These are phyloP conservation scores for Anser brachyrhynchus DNA, from an alignment of 2,113 vertebrate genomes.

Conservation along the genomic window DNA sequence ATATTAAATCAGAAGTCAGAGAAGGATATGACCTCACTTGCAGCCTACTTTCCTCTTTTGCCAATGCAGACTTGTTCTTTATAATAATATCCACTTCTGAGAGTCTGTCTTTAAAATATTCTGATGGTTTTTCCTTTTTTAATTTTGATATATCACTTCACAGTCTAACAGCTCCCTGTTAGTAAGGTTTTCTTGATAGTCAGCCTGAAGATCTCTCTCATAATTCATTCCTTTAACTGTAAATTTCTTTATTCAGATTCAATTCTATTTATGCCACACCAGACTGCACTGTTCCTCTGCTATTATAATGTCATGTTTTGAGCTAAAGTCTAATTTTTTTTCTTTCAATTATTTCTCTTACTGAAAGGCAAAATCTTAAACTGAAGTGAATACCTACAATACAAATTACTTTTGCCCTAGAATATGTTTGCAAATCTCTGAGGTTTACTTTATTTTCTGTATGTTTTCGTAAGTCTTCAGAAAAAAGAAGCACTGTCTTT, in stretches of 20 bases:
- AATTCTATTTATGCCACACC: constrained; percentile 49
- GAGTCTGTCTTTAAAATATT: constrained; percentile 23
- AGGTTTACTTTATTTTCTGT: constrained; percentile 18
- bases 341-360: constrained; percentile 44
- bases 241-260: constrained; percentile 66
- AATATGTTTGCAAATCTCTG: constrained; percentile 22
- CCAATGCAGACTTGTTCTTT: neutral
- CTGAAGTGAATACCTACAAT: neutral
- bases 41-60: constrained; percentile 34
- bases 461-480: constrained; percentile 1
- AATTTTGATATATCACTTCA: constrained; percentile 57
- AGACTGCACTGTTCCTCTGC: constrained; percentile 17
- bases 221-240: constrained; percentile 67
- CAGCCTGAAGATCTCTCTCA: constrained; percentile 57
- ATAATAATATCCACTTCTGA: neutral
- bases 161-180: constrained; percentile 45
- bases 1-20: constrained; percentile 8
- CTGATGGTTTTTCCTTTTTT: constrained; percentile 41
- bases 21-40: constrained; percentile 24
- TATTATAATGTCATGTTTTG: constrained; percentile 28
- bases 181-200: constrained; percentile 44
- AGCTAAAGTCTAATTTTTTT: constrained; percentile 12
- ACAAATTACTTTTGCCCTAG: constrained; percentile 30
- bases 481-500: neutral
- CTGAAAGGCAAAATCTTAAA: constrained; percentile 34